phyloP scores from a whole-genome alignment of 2,113 vertebrate species.

The Tachysurus vachellii region DNA sequence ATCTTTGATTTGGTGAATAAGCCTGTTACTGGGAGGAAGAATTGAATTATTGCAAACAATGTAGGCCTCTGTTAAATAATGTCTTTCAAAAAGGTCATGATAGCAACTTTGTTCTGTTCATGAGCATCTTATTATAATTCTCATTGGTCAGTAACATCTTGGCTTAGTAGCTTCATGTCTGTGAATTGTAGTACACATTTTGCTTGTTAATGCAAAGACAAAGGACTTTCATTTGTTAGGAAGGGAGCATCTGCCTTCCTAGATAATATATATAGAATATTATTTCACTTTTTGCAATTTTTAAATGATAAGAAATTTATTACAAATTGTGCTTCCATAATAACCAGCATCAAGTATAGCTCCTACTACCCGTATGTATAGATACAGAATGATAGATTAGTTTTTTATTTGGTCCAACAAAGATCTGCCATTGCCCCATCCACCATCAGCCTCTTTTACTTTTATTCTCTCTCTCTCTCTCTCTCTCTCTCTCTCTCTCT shows the following conservation, averaged over 20 bases:
- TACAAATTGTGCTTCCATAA: not conserved
- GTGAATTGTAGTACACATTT: not conserved
- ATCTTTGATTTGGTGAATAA: not conserved
- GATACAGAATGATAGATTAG: not conserved
- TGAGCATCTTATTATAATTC: conserved; percentile 16
- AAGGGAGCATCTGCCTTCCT: not conserved
- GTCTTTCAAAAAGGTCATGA: not conserved
- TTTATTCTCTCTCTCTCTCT: not conserved
- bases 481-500: too few species aligned
- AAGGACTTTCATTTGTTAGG: conserved; percentile 2
- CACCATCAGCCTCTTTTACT: conserved; percentile 52
- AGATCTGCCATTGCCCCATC: conserved; percentile 5
- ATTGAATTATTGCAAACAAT: not conserved
- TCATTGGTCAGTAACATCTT: conserved; percentile 6
- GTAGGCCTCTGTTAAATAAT: not conserved
- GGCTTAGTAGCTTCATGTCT: not conserved
- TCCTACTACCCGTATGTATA: not conserved
- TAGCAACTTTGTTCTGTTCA: not conserved
- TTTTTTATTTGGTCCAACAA: not conserved
- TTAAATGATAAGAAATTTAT: not conserved
- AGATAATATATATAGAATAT: not conserved
- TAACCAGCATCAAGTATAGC: not conserved
- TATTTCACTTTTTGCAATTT: not conserved
- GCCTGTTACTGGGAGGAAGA: not conserved
- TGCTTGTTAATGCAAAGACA: not conserved